A percentile compares a stretch with the other conserved stretches of the same genome.
Evolutionary conservation across 2,113 vertebrate species (phyloP).

Genomic region (Trinectes maculatus): DNA sequence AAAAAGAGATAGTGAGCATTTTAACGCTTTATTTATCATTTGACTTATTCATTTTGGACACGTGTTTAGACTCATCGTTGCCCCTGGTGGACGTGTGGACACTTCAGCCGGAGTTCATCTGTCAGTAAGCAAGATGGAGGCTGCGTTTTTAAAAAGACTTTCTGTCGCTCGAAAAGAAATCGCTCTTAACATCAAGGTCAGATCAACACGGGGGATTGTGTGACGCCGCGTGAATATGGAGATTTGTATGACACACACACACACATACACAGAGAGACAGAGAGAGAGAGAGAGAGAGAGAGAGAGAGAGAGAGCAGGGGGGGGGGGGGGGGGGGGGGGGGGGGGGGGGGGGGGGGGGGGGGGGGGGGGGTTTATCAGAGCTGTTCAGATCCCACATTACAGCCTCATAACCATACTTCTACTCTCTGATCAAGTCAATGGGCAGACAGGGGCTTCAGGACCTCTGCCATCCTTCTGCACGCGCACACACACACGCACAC

Average conservation of each 20-base stretch:
- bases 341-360: no score
- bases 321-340: no score
- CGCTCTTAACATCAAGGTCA: slow-evolving; percentile 49
- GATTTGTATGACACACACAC: no score
- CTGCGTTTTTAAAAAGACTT: no score
- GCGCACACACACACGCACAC: slow-evolving; percentile 25
- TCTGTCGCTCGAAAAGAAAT: no score
- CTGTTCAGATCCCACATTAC: slow-evolving; percentile 68
- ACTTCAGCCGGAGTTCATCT: slow-evolving; percentile 31
- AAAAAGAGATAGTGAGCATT: no score
- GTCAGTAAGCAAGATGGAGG: slow-evolving; percentile 38
- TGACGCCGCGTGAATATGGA: neutral
- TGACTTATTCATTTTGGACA: no score
- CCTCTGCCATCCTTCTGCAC: slow-evolving; percentile 34
- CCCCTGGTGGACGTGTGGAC: slow-evolving; percentile 38
- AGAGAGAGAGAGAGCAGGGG: no score
- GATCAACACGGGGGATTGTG: neutral
- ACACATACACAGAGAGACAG: no score
- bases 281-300: neutral
- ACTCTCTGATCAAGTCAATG: slow-evolving; percentile 69
- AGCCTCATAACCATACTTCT: slow-evolving; percentile 58
- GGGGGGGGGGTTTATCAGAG: no score
- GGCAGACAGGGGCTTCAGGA: slow-evolving; percentile 54
- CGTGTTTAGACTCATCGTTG: slow-evolving; percentile 8
- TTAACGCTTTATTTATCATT: no score